phyloP scores from a whole-genome alignment of 2,113 vertebrate genomes.

The Cyanistes caeruleus region DNA sequence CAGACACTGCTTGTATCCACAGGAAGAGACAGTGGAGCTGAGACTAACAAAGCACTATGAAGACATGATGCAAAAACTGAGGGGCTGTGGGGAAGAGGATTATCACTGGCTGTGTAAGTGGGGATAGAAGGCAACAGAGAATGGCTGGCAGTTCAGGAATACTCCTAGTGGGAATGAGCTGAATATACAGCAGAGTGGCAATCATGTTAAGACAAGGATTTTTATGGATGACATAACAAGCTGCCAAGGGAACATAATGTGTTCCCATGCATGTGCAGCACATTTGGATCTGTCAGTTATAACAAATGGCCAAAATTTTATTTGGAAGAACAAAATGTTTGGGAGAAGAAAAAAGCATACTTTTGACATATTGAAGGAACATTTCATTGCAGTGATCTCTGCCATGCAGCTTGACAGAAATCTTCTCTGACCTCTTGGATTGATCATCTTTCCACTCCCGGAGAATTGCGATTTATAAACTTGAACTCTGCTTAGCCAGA shows the following conservation, averaged over 20 bases:
- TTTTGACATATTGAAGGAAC: background rate
- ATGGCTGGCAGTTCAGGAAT: background rate
- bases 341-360: background rate
- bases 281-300: background rate
- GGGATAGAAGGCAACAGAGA: background rate
- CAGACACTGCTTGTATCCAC: background rate
- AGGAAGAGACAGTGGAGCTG: background rate
- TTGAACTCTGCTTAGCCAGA: background rate
- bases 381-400: background rate
- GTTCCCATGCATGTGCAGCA: background rate
- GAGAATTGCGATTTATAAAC: fast-evolving
- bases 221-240: background rate
- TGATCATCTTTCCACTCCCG: background rate
- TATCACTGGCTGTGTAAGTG: background rate
- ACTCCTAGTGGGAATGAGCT: background rate
- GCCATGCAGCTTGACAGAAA: background rate
- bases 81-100: background rate
- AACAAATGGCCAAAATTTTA: background rate
- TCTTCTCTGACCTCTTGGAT: background rate
- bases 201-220: background rate
- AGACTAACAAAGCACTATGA: background rate
- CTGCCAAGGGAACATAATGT: background rate
- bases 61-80: background rate
- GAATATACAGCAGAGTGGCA: background rate
- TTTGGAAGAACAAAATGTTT: background rate